Conservation (phyloP, 1,140 invertebrate species). For the Aricia agestis region DNA sequence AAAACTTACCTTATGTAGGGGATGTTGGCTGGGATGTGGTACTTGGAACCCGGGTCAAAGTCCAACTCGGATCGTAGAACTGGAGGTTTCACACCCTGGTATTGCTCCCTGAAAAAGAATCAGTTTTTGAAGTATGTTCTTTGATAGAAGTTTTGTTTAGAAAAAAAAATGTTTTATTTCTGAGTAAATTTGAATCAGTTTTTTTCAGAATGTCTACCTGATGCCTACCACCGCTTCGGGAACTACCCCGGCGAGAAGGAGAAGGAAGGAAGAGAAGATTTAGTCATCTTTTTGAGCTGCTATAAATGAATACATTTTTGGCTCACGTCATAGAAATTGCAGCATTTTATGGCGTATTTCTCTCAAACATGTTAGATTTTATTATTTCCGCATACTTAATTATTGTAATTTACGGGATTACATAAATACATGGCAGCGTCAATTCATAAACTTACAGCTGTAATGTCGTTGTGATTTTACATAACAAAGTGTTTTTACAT, state of each 20-base stretch:
- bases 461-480: not conserved
- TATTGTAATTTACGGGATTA: constrained; percentile 14
- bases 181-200: no score
- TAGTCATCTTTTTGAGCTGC: no score
- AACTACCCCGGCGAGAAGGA: no score
- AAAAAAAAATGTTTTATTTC: no score
- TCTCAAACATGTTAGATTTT: not conserved
- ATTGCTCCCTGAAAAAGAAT: constrained; percentile 80
- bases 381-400: constrained; percentile 10
- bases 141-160: no score
- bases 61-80: constrained; percentile 89
- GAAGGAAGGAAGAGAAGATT: no score
- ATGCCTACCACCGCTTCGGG: no score
- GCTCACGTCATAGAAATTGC: no score
- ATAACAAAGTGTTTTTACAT: not conserved
- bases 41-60: constrained; percentile 94
- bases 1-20: constrained; percentile 90
- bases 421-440: not conserved
- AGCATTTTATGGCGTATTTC: not conserved
- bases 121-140: no score
- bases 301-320: no score
- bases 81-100: constrained; percentile 90
- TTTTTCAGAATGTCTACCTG: no score
- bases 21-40: constrained; percentile 92
- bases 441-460: not conserved